Percentiles rank a stretch among this genome's conserved stretches.
These are phyloP conservation scores for Spodoptera litura DNA, from an alignment of 1,140 invertebrate genomes.

Conservation along the genomic window DNA sequence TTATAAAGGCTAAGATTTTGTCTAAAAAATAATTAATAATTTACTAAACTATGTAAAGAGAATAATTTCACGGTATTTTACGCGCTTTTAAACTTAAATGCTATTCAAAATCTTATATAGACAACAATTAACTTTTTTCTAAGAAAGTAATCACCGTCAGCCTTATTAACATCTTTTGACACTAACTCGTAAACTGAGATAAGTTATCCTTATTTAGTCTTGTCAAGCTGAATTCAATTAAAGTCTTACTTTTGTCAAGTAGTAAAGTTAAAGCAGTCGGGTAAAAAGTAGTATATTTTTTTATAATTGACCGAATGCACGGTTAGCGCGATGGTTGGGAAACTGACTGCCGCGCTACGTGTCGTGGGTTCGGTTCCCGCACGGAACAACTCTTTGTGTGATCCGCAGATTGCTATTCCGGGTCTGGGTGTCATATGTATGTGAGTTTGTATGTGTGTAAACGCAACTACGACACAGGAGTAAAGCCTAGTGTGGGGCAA, in stretches of 20 bases:
- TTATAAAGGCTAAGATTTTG: not conserved
- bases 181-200: not conserved
- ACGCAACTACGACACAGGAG: too few species aligned
- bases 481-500: too few species aligned
- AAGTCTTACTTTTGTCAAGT: not conserved
- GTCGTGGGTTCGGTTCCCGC: too few species aligned
- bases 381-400: too few species aligned
- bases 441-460: too few species aligned
- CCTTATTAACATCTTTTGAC: conserved; percentile 23
- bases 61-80: not conserved
- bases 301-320: too few species aligned
- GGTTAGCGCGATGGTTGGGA: too few species aligned
- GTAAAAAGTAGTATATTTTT: too few species aligned
- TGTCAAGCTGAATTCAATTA: not conserved
- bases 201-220: not conserved
- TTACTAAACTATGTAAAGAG: not conserved
- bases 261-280: too few species aligned
- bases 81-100: not conserved
- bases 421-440: too few species aligned
- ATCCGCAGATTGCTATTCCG: too few species aligned
- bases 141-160: conserved; percentile 13
- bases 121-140: not conserved
- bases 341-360: too few species aligned
- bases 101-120: not conserved
- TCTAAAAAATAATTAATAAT: not conserved